Evolutionary conservation across 2,797 vertebrate species (phyloP).

Genomic region (Enteromius unitaeniatus): DNA sequence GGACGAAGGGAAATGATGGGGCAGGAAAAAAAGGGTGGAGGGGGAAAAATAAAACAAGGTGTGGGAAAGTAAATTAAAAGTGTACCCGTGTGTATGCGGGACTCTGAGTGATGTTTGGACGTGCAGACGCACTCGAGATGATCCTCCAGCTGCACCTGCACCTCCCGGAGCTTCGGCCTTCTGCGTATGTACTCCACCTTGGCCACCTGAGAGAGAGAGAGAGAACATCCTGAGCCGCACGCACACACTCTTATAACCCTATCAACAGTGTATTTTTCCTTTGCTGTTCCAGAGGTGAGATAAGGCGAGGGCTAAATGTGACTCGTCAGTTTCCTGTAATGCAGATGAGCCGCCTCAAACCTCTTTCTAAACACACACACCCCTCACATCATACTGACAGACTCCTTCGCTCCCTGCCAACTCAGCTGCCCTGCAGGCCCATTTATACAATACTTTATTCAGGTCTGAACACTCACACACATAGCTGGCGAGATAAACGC

Average conservation of each 20-base stretch:
- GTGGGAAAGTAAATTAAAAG: conserved; percentile 57
- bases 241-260: conserved; percentile 41
- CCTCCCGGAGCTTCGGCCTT: conserved; percentile 93
- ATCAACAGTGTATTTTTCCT: conserved; percentile 23
- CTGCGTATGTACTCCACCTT: conserved; percentile 95
- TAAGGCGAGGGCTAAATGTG: conserved; percentile 52
- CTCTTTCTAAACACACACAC: conserved; percentile 41
- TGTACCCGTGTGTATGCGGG: conserved; percentile 84
- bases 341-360: conserved; percentile 42
- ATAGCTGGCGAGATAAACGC: conserved; percentile 47
- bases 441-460: conserved; percentile 71
- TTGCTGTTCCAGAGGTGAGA: conserved; percentile 38
- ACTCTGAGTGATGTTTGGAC: conserved; percentile 83
- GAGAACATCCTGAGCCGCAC: conserved; percentile 32
- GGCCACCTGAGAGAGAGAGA: conserved; percentile 83
- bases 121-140: conserved; percentile 93
- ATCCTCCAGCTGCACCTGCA: conserved; percentile 95
- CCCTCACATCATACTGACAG: conserved; percentile 41
- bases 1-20: conserved; percentile 37
- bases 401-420: conserved; percentile 55
- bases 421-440: conserved; percentile 58
- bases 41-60: conserved; percentile 61
- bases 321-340: conserved; percentile 35
- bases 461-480: conserved; percentile 72
- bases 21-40: conserved; percentile 51